Conservation (phyloP, 2,113 vertebrate species). For the Oostethus manadensis region DNA sequence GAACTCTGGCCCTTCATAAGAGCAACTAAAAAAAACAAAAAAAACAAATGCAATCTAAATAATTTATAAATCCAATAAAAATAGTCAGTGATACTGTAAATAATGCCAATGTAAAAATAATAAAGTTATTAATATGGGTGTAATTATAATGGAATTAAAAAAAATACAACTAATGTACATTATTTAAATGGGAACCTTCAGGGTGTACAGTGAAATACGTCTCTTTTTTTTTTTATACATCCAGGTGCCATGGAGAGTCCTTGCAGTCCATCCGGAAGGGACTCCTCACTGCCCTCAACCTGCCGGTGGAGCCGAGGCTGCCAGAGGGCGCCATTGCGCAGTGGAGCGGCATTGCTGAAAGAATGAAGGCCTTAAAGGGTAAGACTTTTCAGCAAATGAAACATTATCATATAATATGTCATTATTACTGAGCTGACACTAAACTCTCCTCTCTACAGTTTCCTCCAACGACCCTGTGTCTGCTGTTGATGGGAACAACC, state of each 20-base stretch:
- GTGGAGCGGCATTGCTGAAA: constrained; percentile 45
- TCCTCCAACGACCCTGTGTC: constrained; percentile 19
- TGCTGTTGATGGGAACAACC: constrained; percentile 24
- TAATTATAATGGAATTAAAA: no score
- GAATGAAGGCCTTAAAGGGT: not conserved
- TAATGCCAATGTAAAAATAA: no score
- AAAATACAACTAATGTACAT: no score
- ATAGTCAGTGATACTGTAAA: no score
- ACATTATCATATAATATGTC: not conserved
- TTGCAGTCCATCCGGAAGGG: constrained; percentile 47
- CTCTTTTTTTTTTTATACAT: not conserved
- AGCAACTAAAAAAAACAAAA: no score
- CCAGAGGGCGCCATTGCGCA: constrained; percentile 42
- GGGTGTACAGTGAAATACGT: no score
- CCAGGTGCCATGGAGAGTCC: constrained; percentile 53
- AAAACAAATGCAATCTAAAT: no score
- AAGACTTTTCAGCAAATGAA: not conserved
- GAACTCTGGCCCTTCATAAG: not conserved
- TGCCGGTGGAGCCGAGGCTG: constrained; percentile 59
- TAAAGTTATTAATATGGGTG: not conserved
- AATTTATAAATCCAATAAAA: no score
- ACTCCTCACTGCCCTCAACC: constrained; percentile 56
- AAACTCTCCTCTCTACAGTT: constrained; percentile 6
- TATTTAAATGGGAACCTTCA: no score
- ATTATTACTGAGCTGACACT: not conserved